Base-by-base conservation (phyloP, 2,888 invertebrate species). In the Erebia aethiops region DNA sequence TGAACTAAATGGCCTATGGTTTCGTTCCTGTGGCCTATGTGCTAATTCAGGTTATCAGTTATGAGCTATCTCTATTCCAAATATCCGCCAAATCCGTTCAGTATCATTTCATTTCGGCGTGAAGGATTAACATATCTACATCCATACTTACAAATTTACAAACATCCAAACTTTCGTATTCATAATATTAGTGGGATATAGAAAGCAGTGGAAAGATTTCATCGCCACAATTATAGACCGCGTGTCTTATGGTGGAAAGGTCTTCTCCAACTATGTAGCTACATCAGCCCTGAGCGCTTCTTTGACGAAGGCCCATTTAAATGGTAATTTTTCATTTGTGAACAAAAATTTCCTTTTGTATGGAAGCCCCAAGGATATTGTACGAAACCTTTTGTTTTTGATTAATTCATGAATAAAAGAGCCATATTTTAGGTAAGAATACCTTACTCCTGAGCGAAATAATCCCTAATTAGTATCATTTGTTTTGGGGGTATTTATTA, bases 301-400 rank as follows among this genome's bases (percentile, higher is more conserved):
- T 71, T 68, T 67, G 65, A 62, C 62, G 63, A 67, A 52, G 63
- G 51, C 76, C 74, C 72, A 77, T 79, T 79, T 77, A 79, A 76
- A 79, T 79, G 79, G 71, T 76, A 79, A 78, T 79, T 77, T 76
- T 73, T 73, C 76, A 75, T 76, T 74, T 66, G 67, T 72, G 69
- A 70, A 69, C 67, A 67, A 64, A 73, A 75, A 71, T 68, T 35
- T 26, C 43, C 18, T 52, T 16, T 60, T 60, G 60, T 58, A 65
- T 64, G 52, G 64, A 60, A 67, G 11, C 2, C 41, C 70, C 11
- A 46, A 51, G 64, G 70, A 63, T 49, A 67, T 72, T 70, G 62
- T 63, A 52, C 68, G 18, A 58, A 52, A 49, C 60, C 70, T 73
- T 73, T 71, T 67, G 63, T 57, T 67, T 57, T 64, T 65, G 54